A percentile compares a stretch with the other conserved stretches of the same genome.
Evolutionary conservation across 2,797 vertebrate species (phyloP).

Genomic region (Brotula barbata): DNA sequence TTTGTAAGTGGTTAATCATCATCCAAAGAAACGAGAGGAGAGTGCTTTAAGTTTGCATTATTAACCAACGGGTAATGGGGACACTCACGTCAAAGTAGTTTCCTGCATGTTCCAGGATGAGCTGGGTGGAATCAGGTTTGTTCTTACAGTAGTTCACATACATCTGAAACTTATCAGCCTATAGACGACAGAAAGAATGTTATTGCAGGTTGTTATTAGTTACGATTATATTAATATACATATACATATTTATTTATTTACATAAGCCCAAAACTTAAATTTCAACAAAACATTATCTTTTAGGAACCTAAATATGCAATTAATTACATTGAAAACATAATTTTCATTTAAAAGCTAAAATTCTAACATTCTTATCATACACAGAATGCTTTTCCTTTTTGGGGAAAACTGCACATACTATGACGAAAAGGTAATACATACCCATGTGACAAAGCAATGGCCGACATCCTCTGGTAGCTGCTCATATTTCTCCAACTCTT

Average conservation of each 20-base stretch:
- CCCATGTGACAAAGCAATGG: constrained; percentile 99
- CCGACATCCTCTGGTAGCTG: constrained; percentile 98
- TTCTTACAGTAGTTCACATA: constrained; percentile 99
- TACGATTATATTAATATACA: no score
- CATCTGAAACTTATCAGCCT: constrained; percentile 99
- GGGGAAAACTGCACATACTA: neutral
- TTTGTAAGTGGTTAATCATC: neutral
- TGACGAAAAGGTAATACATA: constrained; percentile 66
- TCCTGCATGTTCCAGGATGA: constrained; percentile 95
- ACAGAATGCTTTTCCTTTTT: neutral
- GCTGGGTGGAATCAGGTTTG: constrained; percentile 97
- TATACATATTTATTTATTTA: no score
- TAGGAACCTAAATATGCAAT: no score
- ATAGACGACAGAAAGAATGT: constrained; percentile 37
- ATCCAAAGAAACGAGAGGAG: no score
- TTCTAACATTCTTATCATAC: no score
- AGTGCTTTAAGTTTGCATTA: no score
- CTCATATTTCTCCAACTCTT: constrained; percentile 97
- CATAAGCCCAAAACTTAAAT: no score
- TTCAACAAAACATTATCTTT: no score
- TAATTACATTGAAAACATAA: no score
- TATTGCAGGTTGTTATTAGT: no score
- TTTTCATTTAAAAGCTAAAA: no score
- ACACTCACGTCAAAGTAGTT: constrained; percentile 95
- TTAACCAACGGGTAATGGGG: neutral